Conservation (phyloP, 2,888 invertebrate species). For the Exocentrus adspersus region DNA sequence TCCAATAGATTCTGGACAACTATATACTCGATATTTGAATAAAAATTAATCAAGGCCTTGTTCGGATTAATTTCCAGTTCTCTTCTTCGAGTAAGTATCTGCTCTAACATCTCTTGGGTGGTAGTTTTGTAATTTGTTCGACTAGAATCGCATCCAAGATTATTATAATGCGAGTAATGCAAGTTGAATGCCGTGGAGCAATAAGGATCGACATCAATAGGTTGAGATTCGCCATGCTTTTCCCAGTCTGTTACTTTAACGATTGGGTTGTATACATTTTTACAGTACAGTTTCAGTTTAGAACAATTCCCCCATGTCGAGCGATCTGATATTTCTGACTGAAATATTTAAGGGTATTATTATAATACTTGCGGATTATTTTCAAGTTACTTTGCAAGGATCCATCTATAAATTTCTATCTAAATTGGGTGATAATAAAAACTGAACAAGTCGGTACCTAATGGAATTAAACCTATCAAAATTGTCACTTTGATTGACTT, state of each 20-base stretch:
- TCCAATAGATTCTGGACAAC: not conserved
- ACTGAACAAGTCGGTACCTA: too few species aligned
- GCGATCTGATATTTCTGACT: conserved; percentile 6
- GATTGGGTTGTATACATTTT: conserved; percentile 32
- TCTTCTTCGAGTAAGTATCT: conserved; percentile 23
- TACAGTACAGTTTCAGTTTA: conserved; percentile 34
- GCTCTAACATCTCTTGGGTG: conserved; percentile 36
- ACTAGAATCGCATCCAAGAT: conserved; percentile 31
- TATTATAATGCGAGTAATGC: conserved; percentile 42
- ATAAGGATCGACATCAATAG: conserved; percentile 42
- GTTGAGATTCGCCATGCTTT: conserved; percentile 31
- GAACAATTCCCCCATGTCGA: conserved; percentile 15
- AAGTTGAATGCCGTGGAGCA: conserved; percentile 38
- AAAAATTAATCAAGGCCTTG: conserved; percentile 31
- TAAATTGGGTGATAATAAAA: too few species aligned
- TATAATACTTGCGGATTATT: not conserved
- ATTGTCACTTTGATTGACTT: too few species aligned
- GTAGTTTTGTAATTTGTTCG: conserved; percentile 29
- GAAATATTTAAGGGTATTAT: not conserved
- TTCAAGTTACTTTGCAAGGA: not conserved
- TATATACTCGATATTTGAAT: conserved; percentile 30
- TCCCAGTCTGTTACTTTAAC: conserved; percentile 44
- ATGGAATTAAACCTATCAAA: too few species aligned
- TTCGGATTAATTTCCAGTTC: conserved; percentile 31
- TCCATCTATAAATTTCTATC: not conserved